phyloP scores from a whole-genome alignment of 2,888 invertebrate genomes.

The Noctua comes region DNA sequence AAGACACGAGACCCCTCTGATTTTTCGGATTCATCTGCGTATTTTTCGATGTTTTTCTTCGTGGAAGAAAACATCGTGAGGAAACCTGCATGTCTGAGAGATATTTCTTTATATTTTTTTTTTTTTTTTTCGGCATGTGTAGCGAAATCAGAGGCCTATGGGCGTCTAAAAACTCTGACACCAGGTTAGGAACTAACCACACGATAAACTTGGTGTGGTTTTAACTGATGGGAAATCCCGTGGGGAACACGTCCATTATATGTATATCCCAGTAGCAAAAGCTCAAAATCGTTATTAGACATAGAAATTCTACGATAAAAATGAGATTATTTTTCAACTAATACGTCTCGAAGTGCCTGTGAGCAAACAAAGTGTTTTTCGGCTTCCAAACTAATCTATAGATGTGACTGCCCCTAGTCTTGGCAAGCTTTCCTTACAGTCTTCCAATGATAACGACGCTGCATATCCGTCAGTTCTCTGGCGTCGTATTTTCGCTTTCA shows the following conservation, averaged over 20 bases:
- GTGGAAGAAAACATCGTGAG: no score
- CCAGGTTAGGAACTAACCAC: no score
- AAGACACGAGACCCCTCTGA: no score
- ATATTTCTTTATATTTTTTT: no score
- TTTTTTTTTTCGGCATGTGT: no score
- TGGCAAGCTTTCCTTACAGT: conserved; percentile 54
- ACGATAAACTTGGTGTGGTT: background rate
- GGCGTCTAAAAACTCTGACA: no score
- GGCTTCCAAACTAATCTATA: conserved; percentile 44
- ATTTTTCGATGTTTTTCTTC: no score
- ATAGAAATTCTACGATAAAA: conserved; percentile 1
- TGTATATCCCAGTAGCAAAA: background rate
- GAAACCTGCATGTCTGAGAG: no score
- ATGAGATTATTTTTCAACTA: conserved; percentile 31
- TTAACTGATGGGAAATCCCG: background rate
- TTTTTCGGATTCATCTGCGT: no score
- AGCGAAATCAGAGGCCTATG: no score
- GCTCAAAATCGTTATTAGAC: background rate
- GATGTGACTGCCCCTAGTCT: conserved; percentile 40
- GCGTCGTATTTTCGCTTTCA: conserved; percentile 56
- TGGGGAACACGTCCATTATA: background rate
- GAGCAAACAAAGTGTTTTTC: conserved; percentile 59
- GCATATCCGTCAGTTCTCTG: conserved; percentile 61
- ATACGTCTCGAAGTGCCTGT: conserved; percentile 19
- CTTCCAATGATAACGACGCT: conserved; percentile 59